Evolutionary conservation across 2,113 vertebrate species (phyloP).

Genomic region (Athene noctua): DNA sequence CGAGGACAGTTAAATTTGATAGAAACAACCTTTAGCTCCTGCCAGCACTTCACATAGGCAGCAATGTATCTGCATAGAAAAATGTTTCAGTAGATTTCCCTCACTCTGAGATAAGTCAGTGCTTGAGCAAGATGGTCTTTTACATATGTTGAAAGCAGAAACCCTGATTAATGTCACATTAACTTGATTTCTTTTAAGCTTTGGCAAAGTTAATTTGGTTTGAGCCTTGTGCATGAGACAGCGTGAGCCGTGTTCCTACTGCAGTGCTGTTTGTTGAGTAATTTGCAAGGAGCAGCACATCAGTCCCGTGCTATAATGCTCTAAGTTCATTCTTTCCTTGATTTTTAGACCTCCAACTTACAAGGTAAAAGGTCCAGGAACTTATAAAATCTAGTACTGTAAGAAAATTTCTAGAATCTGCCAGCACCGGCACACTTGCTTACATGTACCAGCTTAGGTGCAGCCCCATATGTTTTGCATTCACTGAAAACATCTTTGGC

Average conservation of each 20-base stretch:
- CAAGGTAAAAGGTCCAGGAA: background rate
- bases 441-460: background rate
- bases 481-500: background rate
- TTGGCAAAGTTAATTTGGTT: background rate
- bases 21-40: background rate
- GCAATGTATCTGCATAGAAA: accelerated
- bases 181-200: background rate
- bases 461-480: background rate
- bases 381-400: background rate
- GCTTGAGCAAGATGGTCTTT: background rate
- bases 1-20: background rate
- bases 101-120: background rate
- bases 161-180: background rate
- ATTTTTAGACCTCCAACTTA: background rate
- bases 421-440: accelerated
- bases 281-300: background rate
- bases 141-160: background rate
- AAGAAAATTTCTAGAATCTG: background rate
- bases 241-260: background rate
- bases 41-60: background rate
- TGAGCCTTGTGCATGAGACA: background rate
- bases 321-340: accelerated
- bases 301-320: accelerated
- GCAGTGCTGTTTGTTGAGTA: background rate
- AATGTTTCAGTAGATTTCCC: background rate